These are phyloP conservation scores for Myxocyprinus asiaticus DNA, from an alignment of 2,113 vertebrate genomes.

Conservation along the genomic window DNA sequence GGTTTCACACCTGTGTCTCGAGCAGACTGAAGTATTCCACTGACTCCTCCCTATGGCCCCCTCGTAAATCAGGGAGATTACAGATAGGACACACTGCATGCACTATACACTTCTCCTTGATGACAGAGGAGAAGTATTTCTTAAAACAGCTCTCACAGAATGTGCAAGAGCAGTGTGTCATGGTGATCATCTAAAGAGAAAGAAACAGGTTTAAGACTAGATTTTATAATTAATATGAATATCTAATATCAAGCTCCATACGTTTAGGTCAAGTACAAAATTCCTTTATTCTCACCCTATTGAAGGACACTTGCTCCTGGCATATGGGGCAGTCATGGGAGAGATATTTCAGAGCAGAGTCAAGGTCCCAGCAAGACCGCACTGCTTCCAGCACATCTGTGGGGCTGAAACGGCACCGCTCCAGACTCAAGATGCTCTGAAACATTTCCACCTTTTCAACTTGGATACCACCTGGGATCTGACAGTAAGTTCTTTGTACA, in stretches of 20 bases:
- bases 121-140: conserved; percentile 70
- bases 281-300: conserved; percentile 63
- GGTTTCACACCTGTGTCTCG: conserved; percentile 73
- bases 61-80: conserved; percentile 66
- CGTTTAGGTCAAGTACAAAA: too few relatives aligned
- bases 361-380: conserved; percentile 66
- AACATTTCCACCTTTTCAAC: conserved; percentile 65
- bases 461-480: conserved; percentile 54
- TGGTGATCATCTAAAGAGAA: conserved; percentile 70
- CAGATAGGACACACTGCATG: conserved; percentile 76
- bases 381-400: conserved; percentile 74
- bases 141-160: conserved; percentile 76
- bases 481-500: not conserved
- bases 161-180: conserved; percentile 78
- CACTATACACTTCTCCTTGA: conserved; percentile 74
- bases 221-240: too few relatives aligned
- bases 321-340: conserved; percentile 77
- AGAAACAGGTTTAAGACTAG: not conserved
- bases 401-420: conserved; percentile 66
- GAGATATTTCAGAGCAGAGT: conserved; percentile 74
- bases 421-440: conserved; percentile 62
- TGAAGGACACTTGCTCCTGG: conserved; percentile 74
- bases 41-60: conserved; percentile 60
- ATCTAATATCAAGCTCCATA: too few relatives aligned
- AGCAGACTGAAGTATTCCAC: conserved; percentile 79